Conservation (phyloP, 2,113 vertebrate genomes). For the Urocolius indicus region DNA sequence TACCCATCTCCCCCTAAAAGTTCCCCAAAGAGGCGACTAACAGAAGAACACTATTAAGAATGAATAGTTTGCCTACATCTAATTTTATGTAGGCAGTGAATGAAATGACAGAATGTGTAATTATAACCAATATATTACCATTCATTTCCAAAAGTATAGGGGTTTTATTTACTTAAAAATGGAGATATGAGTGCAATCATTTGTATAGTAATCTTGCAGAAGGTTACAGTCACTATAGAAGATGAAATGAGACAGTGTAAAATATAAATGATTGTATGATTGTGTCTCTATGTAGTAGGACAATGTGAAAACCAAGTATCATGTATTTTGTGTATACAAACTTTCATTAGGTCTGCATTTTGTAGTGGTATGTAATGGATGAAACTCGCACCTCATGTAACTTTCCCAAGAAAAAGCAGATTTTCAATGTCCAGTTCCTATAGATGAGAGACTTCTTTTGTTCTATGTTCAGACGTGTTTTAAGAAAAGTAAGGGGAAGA, state of each 20-base stretch:
- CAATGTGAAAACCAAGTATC: not conserved
- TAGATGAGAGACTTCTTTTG: not conserved
- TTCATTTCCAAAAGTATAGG: not conserved
- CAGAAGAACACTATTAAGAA: too few species aligned
- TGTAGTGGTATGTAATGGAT: not conserved
- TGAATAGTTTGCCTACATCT: too few species aligned
- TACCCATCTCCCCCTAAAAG: too few species aligned
- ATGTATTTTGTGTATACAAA: not conserved
- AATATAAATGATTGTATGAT: not conserved
- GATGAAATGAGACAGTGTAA: not conserved
- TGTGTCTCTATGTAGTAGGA: not conserved
- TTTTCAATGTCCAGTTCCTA: not conserved
- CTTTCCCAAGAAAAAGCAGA: not conserved
- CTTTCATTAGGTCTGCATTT: not conserved
- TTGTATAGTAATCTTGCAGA: not conserved
- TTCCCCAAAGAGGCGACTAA: too few species aligned
- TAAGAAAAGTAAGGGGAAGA: not conserved
- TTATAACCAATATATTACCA: too few species aligned
- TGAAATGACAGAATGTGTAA: too few species aligned
- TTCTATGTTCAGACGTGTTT: not conserved
- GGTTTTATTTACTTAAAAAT: not conserved
- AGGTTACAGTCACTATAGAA: not conserved
- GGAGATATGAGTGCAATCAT: not conserved
- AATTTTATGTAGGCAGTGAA: too few species aligned
- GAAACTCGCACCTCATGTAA: not conserved